Conservation (phyloP, 1,140 invertebrate species). For the Mylabris phalerata region DNA sequence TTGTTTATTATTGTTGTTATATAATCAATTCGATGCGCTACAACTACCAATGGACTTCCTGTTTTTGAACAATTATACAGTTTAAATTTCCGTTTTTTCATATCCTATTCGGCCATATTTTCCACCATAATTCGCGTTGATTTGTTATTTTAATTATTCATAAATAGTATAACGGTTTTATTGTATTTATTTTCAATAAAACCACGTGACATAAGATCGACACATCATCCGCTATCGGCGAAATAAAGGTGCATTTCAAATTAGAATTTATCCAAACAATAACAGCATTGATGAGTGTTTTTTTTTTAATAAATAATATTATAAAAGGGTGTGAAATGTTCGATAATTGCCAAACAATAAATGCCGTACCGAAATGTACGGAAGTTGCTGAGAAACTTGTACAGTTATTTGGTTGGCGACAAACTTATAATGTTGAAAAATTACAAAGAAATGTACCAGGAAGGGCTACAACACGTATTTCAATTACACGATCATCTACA, state of each 20-base stretch:
- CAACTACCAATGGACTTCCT: no score
- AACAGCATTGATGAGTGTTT: conserved; percentile 17
- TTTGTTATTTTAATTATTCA: background rate
- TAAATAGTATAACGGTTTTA: no score
- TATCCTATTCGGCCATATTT: no score
- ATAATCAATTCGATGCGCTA: no score
- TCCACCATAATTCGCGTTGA: background rate
- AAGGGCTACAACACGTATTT: conserved; percentile 42
- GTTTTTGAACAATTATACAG: no score
- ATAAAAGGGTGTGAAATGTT: conserved; percentile 28
- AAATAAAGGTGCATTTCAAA: background rate
- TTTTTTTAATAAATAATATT: no score
- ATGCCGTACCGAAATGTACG: conserved; percentile 46
- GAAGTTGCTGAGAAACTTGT: conserved; percentile 64
- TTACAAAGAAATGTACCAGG: conserved; percentile 58
- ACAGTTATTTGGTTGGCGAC: conserved; percentile 64
- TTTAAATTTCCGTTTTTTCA: no score
- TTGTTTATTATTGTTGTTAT: no score
- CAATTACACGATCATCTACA: conserved; percentile 33
- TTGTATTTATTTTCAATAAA: no score
- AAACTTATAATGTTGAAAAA: conserved; percentile 68
- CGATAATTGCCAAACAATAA: conserved; percentile 38
- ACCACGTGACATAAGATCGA: no score
- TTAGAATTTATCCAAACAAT: background rate
- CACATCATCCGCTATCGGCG: no score